Evolutionary conservation across 2,797 vertebrate genomes (phyloP).

Genomic region (Acropternis orthonyx): DNA sequence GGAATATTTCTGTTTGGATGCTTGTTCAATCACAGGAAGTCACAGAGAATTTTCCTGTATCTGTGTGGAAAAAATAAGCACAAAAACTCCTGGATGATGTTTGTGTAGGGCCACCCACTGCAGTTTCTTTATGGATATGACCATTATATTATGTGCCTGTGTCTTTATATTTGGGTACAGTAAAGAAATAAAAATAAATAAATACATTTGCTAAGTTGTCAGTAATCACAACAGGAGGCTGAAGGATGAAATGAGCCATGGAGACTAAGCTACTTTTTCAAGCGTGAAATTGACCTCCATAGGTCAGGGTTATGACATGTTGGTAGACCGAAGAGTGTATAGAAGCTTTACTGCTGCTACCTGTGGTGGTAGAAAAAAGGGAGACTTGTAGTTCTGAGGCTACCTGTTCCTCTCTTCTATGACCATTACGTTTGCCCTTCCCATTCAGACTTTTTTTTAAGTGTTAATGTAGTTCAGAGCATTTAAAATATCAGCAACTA

Average conservation of each 20-base stretch:
- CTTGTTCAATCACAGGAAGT: background rate
- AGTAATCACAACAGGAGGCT: slow-evolving; percentile 49
- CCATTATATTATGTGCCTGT: background rate
- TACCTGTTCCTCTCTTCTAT: background rate
- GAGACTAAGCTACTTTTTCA: slow-evolving; percentile 40
- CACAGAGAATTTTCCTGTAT: background rate
- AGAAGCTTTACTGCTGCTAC: background rate
- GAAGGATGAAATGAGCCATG: slow-evolving; percentile 42
- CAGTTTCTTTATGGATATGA: background rate
- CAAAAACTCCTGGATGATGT: background rate
- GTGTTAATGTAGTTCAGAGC: background rate
- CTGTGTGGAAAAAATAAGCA: background rate
- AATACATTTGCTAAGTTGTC: slow-evolving; percentile 18
- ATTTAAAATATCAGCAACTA: background rate
- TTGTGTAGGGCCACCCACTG: background rate
- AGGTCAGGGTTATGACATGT: slow-evolving; percentile 28
- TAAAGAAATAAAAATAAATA: slow-evolving; percentile 47
- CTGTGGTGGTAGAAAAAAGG: background rate
- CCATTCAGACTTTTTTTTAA: background rate
- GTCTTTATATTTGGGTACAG: background rate
- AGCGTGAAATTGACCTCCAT: background rate
- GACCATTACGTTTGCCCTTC: background rate
- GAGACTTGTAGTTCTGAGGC: background rate
- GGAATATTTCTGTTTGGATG: background rate
- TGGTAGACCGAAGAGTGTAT: background rate